Base-by-base conservation (phyloP, 2,113 vertebrate genomes). In the Arizona elegans region DNA sequence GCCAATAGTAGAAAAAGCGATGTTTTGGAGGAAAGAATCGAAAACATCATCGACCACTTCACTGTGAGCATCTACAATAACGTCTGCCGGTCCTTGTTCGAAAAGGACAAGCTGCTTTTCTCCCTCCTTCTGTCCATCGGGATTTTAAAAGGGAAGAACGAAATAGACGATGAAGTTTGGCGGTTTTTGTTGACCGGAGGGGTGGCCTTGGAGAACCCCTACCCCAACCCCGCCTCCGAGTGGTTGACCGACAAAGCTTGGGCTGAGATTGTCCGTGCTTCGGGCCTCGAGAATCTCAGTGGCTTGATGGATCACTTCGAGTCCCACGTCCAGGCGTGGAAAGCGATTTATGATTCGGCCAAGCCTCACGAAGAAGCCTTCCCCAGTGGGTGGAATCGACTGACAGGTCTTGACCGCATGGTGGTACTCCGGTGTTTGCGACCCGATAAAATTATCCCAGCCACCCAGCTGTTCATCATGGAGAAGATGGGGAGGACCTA, bases 91-190 rank as follows among this genome's bases (percentile, higher is more conserved):
- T 99, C 99, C 0, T 98, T 99, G 75, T 99, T 99, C 95, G 99
- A 99, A 92, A 99, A 99, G 93, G 99, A 99, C 92, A 99, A 99
- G 95, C 95, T 99, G 86, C 97, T 99, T 2, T 99, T 99, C 96
- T 99, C 99, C 24, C 96, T 99, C 59, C 98, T 99, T 10, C 97
- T 99, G 15, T 99, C 98, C 1, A 92, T 99, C 0, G 98, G 98
- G 90, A 98, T 99, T 90, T 96, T 99, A 98, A 99, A 98, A 92
- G 98, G 98, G 38, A 98, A 97, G 90, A 97, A 90, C 8, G 91
- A 96, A 59, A 94, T 99, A 11, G 96, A 98, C 0, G 98, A 99
- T 88, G 96, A 97, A 0, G 93, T 98, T 9, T 99, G 98, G 99
- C 98, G 96, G 86, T 99, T 99, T 92, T 98, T 99, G 0, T 96